Percentiles rank a stretch among this genome's conserved stretches.
phyloP scores from a whole-genome alignment of 2,888 invertebrate genomes.

The Tachina grossa region DNA sequence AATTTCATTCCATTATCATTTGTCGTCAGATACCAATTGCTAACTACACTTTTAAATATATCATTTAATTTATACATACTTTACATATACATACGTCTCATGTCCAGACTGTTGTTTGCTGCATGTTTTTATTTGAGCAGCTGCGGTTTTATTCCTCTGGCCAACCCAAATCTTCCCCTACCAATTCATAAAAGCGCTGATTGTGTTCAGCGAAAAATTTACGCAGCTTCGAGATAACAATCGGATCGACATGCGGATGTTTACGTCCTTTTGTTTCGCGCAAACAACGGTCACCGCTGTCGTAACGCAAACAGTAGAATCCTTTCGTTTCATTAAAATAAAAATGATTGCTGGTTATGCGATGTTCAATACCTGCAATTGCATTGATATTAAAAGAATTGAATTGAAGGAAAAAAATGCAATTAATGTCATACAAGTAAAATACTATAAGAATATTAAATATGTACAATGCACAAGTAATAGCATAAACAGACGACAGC shows the following conservation, averaged over 20 bases:
- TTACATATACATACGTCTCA: constrained; percentile 17
- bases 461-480: neutral
- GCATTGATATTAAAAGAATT: neutral
- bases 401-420: neutral
- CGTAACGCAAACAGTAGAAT: constrained; percentile 95
- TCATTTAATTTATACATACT: constrained; percentile 39
- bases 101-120: neutral
- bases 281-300: constrained; percentile 93
- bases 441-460: constrained; percentile 2
- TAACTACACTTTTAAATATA: constrained; percentile 55
- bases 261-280: constrained; percentile 91
- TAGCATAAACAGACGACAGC: no score
- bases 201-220: constrained; percentile 96
- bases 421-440: constrained; percentile 6
- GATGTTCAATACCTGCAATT: constrained; percentile 82
- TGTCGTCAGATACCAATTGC: constrained; percentile 59
- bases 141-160: constrained; percentile 89
- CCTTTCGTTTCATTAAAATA: constrained; percentile 98
- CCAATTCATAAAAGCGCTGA: constrained; percentile 94
- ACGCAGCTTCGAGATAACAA: constrained; percentile 90
- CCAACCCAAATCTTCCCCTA: constrained; percentile 97
- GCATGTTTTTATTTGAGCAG: no score
- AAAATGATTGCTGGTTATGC: constrained; percentile 92
- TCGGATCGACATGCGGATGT: constrained; percentile 92
- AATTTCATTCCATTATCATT: constrained; percentile 39